Percentiles rank a stretch among this genome's conserved stretches.
These are phyloP conservation scores for Festucalex cinctus DNA, from an alignment of 2,113 vertebrate genomes.

Conservation along the genomic window DNA sequence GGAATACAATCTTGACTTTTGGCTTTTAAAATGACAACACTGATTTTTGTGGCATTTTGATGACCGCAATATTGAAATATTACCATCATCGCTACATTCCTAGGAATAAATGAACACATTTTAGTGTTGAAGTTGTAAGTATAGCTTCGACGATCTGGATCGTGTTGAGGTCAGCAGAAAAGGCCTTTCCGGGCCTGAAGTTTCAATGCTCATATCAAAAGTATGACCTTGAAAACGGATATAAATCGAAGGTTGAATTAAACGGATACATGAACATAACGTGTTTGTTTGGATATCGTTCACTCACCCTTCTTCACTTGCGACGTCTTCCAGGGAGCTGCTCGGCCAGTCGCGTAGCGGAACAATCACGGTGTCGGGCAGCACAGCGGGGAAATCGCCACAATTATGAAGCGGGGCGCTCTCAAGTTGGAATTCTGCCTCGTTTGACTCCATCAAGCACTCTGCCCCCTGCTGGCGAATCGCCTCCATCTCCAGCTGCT, in stretches of 20 bases:
- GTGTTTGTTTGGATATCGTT: neutral
- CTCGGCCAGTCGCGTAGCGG: conserved; percentile 69
- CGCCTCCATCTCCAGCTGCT: conserved; percentile 61
- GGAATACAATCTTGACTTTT: too few species aligned
- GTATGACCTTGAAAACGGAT: neutral
- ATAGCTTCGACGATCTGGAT: too few species aligned
- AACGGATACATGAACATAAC: neutral
- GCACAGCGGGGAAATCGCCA: conserved; percentile 42
- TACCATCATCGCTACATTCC: too few species aligned
- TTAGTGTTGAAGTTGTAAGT: too few species aligned
- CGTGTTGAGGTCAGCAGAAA: too few species aligned
- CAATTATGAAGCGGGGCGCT: neutral
- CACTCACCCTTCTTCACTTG: conserved; percentile 53
- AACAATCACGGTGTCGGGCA: conserved; percentile 44
- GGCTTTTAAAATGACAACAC: too few species aligned
- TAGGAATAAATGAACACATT: too few species aligned
- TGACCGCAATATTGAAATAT: too few species aligned
- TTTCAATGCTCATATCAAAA: too few species aligned
- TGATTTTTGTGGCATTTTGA: too few species aligned
- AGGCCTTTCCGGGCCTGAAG: too few species aligned
- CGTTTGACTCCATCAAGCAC: conserved; percentile 15
- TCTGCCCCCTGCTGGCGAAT: conserved; percentile 29
- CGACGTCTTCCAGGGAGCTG: conserved; percentile 46
- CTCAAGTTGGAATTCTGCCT: conserved; percentile 7
- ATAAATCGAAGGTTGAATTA: neutral